Conservation (phyloP, 2,888 invertebrate species). For the Tetranychus piercei region DNA sequence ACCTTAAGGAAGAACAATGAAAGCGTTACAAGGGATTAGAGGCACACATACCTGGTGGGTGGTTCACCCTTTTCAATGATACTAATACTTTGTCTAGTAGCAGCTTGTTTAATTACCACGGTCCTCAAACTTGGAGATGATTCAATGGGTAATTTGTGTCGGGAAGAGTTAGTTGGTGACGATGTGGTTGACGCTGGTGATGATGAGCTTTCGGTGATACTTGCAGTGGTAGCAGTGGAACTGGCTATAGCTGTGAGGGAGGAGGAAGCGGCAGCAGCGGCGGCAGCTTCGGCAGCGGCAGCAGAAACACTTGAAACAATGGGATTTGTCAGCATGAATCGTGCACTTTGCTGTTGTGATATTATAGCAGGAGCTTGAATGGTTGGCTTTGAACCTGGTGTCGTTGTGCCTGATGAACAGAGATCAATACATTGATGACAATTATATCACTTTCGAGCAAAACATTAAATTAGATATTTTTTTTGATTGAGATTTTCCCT, state of each 20-base stretch:
- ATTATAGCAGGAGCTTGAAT: background rate
- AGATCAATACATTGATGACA: background rate
- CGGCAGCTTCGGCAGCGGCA: background rate
- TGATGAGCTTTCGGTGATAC: background rate
- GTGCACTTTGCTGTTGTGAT: background rate
- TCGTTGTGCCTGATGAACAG: background rate
- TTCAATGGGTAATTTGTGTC: constrained; percentile 6
- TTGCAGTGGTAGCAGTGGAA: background rate
- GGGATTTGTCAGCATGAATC: constrained; percentile 8
- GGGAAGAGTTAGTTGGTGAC: background rate
- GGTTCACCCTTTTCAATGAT: constrained; percentile 6
- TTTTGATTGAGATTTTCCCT: too few relatives aligned
- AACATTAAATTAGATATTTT: background rate
- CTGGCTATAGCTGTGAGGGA: background rate
- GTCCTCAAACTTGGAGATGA: constrained; percentile 18
- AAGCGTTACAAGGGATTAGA: background rate
- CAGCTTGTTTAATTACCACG: constrained; percentile 21
- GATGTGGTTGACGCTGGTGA: background rate
- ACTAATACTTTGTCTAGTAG: constrained; percentile 18
- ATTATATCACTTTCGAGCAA: background rate
- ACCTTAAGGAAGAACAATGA: too few relatives aligned
- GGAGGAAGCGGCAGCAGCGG: background rate
- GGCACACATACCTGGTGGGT: background rate
- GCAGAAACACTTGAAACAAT: background rate
- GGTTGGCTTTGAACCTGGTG: background rate